Conservation (phyloP, 2,113 vertebrate genomes). For the Leptobrachium leishanense region DNA sequence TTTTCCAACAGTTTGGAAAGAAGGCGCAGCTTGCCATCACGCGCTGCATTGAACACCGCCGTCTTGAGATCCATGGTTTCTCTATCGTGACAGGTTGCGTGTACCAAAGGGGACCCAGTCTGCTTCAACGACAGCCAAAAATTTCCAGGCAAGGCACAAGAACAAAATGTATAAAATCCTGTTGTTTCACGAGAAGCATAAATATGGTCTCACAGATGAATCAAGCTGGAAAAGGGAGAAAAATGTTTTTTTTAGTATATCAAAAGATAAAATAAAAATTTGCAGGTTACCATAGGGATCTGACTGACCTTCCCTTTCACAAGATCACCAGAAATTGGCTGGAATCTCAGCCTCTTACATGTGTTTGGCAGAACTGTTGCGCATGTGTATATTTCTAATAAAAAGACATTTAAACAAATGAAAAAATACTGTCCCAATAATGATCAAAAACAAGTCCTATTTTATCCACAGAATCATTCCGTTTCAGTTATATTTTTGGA, state of each 20-base stretch:
- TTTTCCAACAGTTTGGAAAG: conserved; percentile 92
- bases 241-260: not conserved
- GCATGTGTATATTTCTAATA: no score
- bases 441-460: no score
- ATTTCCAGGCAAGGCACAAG: conserved; percentile 37
- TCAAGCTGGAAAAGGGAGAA: conserved; percentile 24
- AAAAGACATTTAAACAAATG: no score
- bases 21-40: conserved; percentile 93
- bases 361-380: no score
- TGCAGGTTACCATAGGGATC: no score
- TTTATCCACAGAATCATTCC: no score
- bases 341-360: no score
- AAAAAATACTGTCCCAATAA: no score
- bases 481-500: no score
- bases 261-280: no score
- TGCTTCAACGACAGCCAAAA: conserved; percentile 17
- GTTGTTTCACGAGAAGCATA: conserved; percentile 45
- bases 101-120: conserved; percentile 1
- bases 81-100: conserved; percentile 34
- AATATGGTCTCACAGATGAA: conserved; percentile 39
- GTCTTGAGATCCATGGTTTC: conserved; percentile 94
- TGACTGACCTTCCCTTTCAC: no score
- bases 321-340: no score
- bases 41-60: conserved; percentile 94
- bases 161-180: conserved; percentile 1